Conservation (phyloP, 2,113 vertebrate genomes). For the Lota lota region DNA sequence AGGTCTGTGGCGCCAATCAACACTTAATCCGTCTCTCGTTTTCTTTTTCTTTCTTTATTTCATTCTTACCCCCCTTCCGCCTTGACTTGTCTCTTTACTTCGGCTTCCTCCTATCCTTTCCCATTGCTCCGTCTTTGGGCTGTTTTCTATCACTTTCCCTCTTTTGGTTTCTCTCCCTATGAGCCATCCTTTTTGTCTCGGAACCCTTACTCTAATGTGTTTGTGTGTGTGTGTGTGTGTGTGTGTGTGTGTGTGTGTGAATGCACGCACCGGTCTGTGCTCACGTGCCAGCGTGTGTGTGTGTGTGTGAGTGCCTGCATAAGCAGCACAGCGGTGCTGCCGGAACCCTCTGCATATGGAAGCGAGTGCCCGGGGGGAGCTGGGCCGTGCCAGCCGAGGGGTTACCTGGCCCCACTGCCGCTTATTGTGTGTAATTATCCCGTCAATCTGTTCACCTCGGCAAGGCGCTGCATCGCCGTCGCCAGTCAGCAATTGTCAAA, state of each 20-base stretch:
- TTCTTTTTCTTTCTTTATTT: neutral
- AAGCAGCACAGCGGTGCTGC: no score
- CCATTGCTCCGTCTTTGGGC: no score
- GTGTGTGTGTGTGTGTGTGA: no score
- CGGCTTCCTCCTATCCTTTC: neutral
- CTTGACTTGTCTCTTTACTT: neutral
- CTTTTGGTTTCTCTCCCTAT: neutral
- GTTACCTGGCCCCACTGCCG: conserved; percentile 86
- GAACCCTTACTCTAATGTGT: no score
- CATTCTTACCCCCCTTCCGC: neutral
- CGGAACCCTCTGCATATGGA: conserved; percentile 83
- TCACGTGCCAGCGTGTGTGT: no score
- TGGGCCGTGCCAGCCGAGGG: conserved; percentile 88
- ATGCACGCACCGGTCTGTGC: no score
- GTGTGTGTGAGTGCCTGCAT: no score
- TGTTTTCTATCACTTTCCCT: neutral
- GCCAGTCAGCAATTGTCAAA: conserved; percentile 88
- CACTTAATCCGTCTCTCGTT: neutral
- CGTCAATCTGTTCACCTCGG: conserved; percentile 98
- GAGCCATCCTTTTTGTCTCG: no score
- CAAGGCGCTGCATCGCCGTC: conserved; percentile 88
- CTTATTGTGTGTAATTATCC: conserved; percentile 98
- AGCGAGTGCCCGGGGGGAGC: conserved; percentile 83
- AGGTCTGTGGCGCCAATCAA: neutral
- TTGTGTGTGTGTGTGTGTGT: no score